Base-by-base conservation (phyloP, 2,888 invertebrate genomes). In the Epirrita christyi region DNA sequence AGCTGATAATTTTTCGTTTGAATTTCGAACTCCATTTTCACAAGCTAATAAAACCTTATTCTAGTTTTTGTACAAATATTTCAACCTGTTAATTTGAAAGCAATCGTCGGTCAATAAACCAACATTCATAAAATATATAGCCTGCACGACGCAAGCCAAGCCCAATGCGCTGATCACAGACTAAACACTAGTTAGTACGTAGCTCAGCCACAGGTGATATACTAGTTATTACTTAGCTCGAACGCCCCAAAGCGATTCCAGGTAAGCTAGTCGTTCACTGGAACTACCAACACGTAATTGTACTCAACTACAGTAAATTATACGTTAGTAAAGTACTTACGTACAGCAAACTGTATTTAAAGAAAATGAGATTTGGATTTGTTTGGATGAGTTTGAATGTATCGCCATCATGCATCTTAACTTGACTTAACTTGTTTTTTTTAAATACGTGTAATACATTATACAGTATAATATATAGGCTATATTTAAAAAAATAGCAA, bases 211-310 rank as follows among this genome's bases (percentile, higher is more conserved):
- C 32, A 7, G 32, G 8, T 32, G 6, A 9, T 32, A 32, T 32
- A 7, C 32, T 32, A 32, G 32, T 46, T 27, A 8, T n/a, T 36
- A 37, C 6, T 37, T n/a, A 21, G 36, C 36, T 27, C 21, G 13
- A 42, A 43, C 43, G 38, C n/a, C 38, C 38, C 29, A 48, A 40
- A 29, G 28, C 40, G 13, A 48, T 48, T 48, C 48, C 15, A 29
- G 29, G 48, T 40, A 48, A 48, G 48, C 48, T 28, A 29, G 48
- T 6, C 40, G 48, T 40, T 48, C 21, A 14, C 29, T 48, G 38
- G 40, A 48, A 28, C 38, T 40, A 37, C n/a, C n/a, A n/a, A n/a
- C 46, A 47, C 10, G 27, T 28, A 47, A 37, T 47, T 47, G 45
- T 45, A 34, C 29, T 46, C 5, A n/a, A 11, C 32, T n/a, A 3